Evolutionary conservation across 2,888 invertebrate genomes (phyloP).

Genomic region (Drosophila hamatofila): DNA sequence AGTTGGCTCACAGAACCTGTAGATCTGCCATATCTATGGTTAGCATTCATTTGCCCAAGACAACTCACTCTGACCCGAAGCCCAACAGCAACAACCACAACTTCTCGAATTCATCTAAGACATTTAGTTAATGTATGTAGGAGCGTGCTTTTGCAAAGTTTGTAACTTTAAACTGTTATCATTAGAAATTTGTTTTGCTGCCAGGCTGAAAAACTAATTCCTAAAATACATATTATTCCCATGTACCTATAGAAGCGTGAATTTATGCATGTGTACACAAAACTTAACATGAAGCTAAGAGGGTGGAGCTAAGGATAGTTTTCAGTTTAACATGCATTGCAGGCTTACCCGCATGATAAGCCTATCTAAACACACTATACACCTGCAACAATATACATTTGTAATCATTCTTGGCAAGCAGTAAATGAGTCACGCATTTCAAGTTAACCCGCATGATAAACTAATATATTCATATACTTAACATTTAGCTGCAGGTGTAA

Average conservation of each 20-base stretch:
- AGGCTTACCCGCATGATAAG: neutral
- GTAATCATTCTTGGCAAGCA: neutral
- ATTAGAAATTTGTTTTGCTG: conserved; percentile 28
- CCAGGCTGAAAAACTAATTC: conserved; percentile 44
- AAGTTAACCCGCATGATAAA: neutral
- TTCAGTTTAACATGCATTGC: neutral
- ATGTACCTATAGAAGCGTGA: conserved; percentile 5
- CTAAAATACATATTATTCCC: conserved; percentile 17
- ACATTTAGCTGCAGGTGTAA: neutral
- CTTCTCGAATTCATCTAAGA: conserved; percentile 4
- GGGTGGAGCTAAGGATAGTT: neutral
- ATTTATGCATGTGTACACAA: conserved; percentile 15
- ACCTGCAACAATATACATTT: neutral
- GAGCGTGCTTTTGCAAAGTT: conserved; percentile 52
- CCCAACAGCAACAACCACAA: neutral
- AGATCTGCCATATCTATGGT: conserved; percentile 35
- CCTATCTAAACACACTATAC: neutral
- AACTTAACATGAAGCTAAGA: neutral
- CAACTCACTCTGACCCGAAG: conserved; percentile 15
- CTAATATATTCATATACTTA: neutral
- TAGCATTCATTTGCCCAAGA: conserved; percentile 27
- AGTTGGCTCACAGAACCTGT: conserved; percentile 41
- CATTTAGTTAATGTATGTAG: conserved; percentile 40
- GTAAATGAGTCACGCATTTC: neutral
- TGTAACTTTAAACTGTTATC: conserved; percentile 68